A percentile compares a stretch with the other conserved stretches of the same genome.
Conservation (phyloP, 2,113 vertebrate species). For the Daphoenositta chrysoptera region DNA sequence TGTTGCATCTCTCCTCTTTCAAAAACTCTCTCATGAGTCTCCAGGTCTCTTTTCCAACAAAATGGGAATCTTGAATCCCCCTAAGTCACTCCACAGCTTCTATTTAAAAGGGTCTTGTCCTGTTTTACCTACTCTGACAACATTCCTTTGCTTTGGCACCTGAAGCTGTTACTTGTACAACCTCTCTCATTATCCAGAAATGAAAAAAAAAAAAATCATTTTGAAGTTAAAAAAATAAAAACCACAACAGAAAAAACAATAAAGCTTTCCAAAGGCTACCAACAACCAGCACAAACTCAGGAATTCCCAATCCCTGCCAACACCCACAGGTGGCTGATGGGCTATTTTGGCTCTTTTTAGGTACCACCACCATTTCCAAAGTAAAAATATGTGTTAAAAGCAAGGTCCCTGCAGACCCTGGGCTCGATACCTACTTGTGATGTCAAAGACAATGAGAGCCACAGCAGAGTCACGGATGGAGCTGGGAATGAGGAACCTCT, state of each 20-base stretch:
- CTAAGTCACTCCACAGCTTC: neutral
- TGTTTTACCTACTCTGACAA: neutral
- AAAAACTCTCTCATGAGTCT: accelerated
- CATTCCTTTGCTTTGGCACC: neutral
- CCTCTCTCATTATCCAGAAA: neutral
- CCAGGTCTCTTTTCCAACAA: neutral
- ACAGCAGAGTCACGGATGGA: slow-evolving; percentile 91
- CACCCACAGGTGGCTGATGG: neutral
- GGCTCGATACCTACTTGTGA: slow-evolving; percentile 89
- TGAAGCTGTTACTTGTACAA: neutral
- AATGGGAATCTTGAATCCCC: neutral
- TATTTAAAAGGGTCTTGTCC: neutral
- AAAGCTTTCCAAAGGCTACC: neutral
- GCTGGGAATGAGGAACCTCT: slow-evolving; percentile 91
- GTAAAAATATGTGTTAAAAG: neutral
- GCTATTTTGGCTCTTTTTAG: neutral
- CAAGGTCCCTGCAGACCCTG: slow-evolving; percentile 16
- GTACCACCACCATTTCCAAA: neutral
- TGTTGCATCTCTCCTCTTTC: neutral
- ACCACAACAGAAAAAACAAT: neutral
- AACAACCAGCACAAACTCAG: neutral
- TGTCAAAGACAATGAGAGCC: slow-evolving; percentile 90
- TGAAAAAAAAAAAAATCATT: neutral
- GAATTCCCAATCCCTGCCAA: neutral
- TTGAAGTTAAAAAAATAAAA: neutral